Evolutionary conservation across 1,140 invertebrate species (phyloP).

Genomic region (Drosophila navojoa): DNA sequence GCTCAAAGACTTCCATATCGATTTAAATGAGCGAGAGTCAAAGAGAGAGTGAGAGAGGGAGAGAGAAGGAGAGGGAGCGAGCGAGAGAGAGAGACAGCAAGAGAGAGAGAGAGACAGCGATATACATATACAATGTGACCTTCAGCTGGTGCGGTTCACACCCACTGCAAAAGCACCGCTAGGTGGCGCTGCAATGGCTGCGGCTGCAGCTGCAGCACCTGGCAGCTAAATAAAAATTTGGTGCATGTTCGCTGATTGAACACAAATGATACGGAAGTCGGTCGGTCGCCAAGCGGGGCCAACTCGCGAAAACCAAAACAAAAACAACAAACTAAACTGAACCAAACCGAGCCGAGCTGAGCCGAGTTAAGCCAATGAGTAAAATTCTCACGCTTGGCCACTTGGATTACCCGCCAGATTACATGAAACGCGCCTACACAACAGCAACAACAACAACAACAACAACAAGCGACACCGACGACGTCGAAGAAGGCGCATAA

Average conservation of each 20-base stretch:
- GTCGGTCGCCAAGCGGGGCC: constrained; percentile 26
- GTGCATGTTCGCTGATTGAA: constrained; percentile 81
- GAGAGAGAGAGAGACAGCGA: background rate
- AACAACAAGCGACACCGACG: constrained; percentile 18
- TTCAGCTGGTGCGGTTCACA: constrained; percentile 60
- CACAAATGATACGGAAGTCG: constrained; percentile 81
- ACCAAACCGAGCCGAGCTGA: background rate
- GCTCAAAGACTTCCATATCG: background rate
- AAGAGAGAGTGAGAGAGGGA: no score
- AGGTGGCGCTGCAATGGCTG: constrained; percentile 24
- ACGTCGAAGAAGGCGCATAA: constrained; percentile 60
- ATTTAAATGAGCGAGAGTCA: no score
- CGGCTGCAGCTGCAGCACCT: constrained; percentile 65
- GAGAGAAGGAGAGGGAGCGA: background rate
- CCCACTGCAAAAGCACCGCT: constrained; percentile 49
- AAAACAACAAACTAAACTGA: background rate
- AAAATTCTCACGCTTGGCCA: constrained; percentile 81
- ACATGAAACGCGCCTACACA: constrained; percentile 80
- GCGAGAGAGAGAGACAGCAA: background rate
- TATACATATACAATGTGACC: constrained; percentile 18
- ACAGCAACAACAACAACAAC: constrained; percentile 34
- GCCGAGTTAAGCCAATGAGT: constrained; percentile 53
- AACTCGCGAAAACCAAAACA: constrained; percentile 1
- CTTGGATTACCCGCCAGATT: constrained; percentile 80
- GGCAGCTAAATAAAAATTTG: constrained; percentile 68